Evolutionary conservation across 2,888 invertebrate genomes (phyloP).

Genomic region (Tortricodes alternella): DNA sequence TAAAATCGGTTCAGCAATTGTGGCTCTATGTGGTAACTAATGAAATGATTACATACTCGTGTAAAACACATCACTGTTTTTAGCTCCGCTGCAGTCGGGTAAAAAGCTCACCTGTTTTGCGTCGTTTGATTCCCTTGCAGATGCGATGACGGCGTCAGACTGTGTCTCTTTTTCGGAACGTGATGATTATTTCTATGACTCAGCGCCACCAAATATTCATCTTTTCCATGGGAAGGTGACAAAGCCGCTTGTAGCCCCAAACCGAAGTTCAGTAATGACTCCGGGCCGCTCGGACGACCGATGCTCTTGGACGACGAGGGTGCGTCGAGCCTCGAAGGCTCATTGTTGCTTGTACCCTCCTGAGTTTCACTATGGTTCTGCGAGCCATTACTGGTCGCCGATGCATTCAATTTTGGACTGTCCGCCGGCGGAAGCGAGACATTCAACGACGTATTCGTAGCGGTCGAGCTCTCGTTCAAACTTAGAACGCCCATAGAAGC

Average conservation of each 20-base stretch:
- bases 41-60: no score
- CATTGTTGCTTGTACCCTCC: slow-evolving; percentile 50
- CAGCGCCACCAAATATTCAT: slow-evolving; percentile 54
- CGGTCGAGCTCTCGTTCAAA: slow-evolving; percentile 73
- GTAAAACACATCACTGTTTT: no score
- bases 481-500: slow-evolving; percentile 70
- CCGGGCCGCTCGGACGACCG: slow-evolving; percentile 57
- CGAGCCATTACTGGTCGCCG: slow-evolving; percentile 41
- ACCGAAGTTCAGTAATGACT: slow-evolving; percentile 66
- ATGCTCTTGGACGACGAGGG: slow-evolving; percentile 66
- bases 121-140: slow-evolving; percentile 60
- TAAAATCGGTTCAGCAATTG: no score
- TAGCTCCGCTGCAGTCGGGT: neutral
- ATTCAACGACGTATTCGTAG: slow-evolving; percentile 73
- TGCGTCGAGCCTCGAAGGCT: slow-evolving; percentile 54
- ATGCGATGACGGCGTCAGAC: slow-evolving; percentile 73
- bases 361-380: slow-evolving; percentile 50
- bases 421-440: slow-evolving; percentile 70
- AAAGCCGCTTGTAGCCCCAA: slow-evolving; percentile 66
- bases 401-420: slow-evolving; percentile 62
- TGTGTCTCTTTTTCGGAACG: slow-evolving; percentile 82
- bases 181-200: slow-evolving; percentile 60
- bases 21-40: no score
- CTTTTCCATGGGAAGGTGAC: slow-evolving; percentile 68
- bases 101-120: slow-evolving; percentile 63